A percentile compares a stretch with the other conserved stretches of the same genome.
Evolutionary conservation across 2,888 invertebrate species (phyloP).

Genomic region (Autographa gamma): DNA sequence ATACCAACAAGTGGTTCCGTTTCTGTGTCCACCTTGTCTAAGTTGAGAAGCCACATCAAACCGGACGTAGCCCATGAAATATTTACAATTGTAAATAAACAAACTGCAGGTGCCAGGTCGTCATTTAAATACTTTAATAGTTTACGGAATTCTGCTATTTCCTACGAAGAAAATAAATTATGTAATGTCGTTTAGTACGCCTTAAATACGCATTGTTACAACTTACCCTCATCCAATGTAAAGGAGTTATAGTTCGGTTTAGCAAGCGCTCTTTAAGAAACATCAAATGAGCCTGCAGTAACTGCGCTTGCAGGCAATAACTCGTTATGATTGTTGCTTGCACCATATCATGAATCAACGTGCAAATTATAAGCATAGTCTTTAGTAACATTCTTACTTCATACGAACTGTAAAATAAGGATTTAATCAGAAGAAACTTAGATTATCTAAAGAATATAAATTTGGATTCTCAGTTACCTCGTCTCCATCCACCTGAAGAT

Average conservation of each 20-base stretch:
- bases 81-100: slow-evolving; percentile 93
- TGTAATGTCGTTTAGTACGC: neutral
- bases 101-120: slow-evolving; percentile 93
- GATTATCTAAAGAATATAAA: too few species aligned
- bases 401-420: slow-evolving; percentile 79
- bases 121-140: slow-evolving; percentile 93
- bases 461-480: slow-evolving; percentile 75
- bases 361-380: slow-evolving; percentile 90
- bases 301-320: slow-evolving; percentile 94
- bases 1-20: slow-evolving; percentile 89
- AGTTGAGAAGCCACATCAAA: slow-evolving; percentile 90
- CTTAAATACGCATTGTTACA: neutral
- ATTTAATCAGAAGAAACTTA: neutral
- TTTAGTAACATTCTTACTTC: slow-evolving; percentile 86
- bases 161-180: slow-evolving; percentile 81
- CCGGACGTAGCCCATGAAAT: slow-evolving; percentile 93
- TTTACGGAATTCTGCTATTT: slow-evolving; percentile 94
- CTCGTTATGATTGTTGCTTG: slow-evolving; percentile 95
- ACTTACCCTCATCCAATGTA: slow-evolving; percentile 94
- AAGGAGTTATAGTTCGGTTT: slow-evolving; percentile 91
- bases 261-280: slow-evolving; percentile 92
- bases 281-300: slow-evolving; percentile 92
- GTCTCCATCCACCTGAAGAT: slow-evolving; percentile 91
- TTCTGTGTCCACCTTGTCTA: slow-evolving; percentile 89
- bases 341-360: slow-evolving; percentile 94